Base-by-base conservation (phyloP, 2,797 vertebrate genomes). In the Semaprochilodus insignis region DNA sequence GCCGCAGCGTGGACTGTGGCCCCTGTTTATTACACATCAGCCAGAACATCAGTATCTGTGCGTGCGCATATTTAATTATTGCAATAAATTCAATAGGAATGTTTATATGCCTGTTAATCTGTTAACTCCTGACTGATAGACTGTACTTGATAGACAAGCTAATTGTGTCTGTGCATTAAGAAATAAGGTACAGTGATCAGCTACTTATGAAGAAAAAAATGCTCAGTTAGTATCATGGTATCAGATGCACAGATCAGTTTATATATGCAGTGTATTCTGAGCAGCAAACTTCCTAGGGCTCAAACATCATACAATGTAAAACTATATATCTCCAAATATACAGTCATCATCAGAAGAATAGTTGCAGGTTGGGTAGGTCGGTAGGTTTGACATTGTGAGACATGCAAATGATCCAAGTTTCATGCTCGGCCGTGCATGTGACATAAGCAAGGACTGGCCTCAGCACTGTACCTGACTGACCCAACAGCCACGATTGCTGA, bases 21-120 rank as follows among this genome's bases (percentile, higher is more conserved):
- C 84, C 10, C 21, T 1, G 0, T 83, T 85, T 87, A 87, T 81
- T 63, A 82, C 85, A 76, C 31, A 81, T 11, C 19, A n/a, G 62
- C 13, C n/a, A 21, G 78, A 34, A 7, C 57, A 60, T 60, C 23
- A 27, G 36, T 27, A 17, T 59, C 16, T 31, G 69, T 55, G 40
- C 55, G 40, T 59, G 34, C 55, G 51, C 54, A n/a, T 81, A 14
- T 48, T 36, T 57, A 25, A 44, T 19, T 4, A n/a, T 34, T 13
- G 25, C 62, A 25, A 51, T 69, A 69, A 69, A 69, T 21, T 40
- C 8, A 21, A 40, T 14, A 40, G 1, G 27, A 1, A 7, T 14
- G 57, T n/a, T 59, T n/a, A 23, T 59, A 10, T n/a, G 21, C 11
- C 11, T 31, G 27, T 31, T 65, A 31, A 31, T 65, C 62, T 34